Evolutionary conservation across 2,797 vertebrate species (phyloP).

Genomic region (Distichodus sexfasciatus): DNA sequence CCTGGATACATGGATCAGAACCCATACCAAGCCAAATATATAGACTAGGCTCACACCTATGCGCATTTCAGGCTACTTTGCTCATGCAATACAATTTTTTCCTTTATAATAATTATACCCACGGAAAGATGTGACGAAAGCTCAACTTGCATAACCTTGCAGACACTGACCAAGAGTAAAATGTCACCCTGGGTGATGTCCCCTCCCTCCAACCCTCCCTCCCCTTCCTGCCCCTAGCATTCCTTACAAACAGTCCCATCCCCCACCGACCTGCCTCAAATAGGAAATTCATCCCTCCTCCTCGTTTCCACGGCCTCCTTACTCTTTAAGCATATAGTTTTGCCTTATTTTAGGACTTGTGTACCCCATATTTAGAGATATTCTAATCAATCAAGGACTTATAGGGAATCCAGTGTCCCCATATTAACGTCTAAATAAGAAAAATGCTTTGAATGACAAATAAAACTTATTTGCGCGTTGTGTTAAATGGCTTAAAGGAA

Average conservation of each 20-base stretch:
- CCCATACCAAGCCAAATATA: conserved; percentile 18
- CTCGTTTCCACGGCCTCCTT: conserved; percentile 36
- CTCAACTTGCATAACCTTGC: conserved; percentile 42
- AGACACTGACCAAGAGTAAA: conserved; percentile 68
- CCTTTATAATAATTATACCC: too few species aligned
- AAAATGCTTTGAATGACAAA: too few species aligned
- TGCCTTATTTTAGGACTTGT: conserved; percentile 6
- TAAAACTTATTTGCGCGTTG: too few species aligned
- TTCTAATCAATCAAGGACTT: too few species aligned
- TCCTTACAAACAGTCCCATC: conserved; percentile 76
- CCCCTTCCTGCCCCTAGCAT: conserved; percentile 78
- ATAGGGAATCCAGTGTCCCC: too few species aligned
- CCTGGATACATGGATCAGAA: conserved; percentile 26
- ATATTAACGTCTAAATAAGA: too few species aligned
- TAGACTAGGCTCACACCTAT: neutral
- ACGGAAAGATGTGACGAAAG: conserved; percentile 13
- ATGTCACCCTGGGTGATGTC: conserved; percentile 54
- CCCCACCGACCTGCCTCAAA: conserved; percentile 69
- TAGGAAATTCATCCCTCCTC: conserved; percentile 72
- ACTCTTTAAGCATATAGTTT: conserved; percentile 25
- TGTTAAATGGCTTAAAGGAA: too few species aligned
- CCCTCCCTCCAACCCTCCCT: conserved; percentile 65
- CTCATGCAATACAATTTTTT: too few species aligned
- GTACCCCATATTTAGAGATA: neutral
- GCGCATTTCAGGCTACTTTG: too few species aligned